phyloP scores from a whole-genome alignment of 2,113 vertebrate species.

The Platycercus adscitus region DNA sequence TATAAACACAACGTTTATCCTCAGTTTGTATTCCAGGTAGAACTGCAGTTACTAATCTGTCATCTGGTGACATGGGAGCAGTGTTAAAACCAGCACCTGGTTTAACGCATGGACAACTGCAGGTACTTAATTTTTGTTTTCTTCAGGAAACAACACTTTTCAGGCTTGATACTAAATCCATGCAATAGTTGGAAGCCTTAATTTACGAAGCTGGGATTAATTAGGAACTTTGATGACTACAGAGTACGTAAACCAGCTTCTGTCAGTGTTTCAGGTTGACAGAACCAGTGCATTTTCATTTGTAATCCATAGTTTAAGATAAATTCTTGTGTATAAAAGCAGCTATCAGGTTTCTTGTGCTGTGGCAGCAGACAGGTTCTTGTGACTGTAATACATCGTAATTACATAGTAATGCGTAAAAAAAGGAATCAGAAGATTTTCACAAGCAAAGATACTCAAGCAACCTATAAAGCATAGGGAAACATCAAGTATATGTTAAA shows the following conservation, averaged over 20 bases:
- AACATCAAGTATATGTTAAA: not conserved
- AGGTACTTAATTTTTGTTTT: slow-evolving; percentile 52
- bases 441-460: not conserved
- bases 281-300: not conserved
- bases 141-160: not conserved
- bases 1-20: slow-evolving; percentile 56
- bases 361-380: not conserved
- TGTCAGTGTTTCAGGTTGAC: not conserved
- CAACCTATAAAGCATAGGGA: not conserved
- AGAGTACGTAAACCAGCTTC: not conserved
- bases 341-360: not conserved
- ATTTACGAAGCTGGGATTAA: not conserved
- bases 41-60: slow-evolving; percentile 44
- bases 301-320: not conserved
- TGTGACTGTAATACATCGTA: not conserved
- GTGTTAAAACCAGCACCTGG: slow-evolving; percentile 34
- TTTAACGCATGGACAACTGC: slow-evolving; percentile 50
- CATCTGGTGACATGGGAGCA: slow-evolving; percentile 57
- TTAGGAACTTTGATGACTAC: not conserved
- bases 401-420: not conserved
- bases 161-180: not conserved
- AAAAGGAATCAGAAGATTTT: not conserved
- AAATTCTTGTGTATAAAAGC: not conserved
- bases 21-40: slow-evolving; percentile 69
- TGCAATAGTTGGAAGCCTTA: not conserved